Percentiles rank a stretch among this genome's conserved stretches.
Evolutionary conservation across 2,888 invertebrate species (phyloP).

Genomic region (Sesia apiformis): DNA sequence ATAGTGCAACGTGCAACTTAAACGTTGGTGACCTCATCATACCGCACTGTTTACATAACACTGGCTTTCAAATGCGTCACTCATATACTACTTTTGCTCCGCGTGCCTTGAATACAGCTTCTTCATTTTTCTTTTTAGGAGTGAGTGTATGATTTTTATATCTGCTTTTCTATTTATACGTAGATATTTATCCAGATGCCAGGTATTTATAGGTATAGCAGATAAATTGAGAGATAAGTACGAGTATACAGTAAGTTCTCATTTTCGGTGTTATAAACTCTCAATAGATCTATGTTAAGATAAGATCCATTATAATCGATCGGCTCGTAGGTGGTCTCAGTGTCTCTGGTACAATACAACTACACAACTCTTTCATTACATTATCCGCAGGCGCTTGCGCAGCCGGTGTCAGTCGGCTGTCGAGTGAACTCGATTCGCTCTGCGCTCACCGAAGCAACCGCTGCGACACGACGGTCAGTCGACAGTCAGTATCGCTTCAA

Average conservation of each 20-base stretch:
- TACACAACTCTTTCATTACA: too few relatives aligned
- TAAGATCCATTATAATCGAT: too few relatives aligned
- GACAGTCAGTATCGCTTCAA: slow-evolving; percentile 45
- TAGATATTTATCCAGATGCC: background rate
- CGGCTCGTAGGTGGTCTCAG: too few relatives aligned
- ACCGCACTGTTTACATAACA: slow-evolving; percentile 33
- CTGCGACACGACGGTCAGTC: slow-evolving; percentile 2
- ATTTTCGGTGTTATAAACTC: background rate
- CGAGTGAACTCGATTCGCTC: slow-evolving; percentile 52
- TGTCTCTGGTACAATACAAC: too few relatives aligned
- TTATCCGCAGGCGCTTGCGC: slow-evolving; percentile 12
- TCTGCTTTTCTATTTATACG: background rate
- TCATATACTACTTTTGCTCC: slow-evolving; percentile 3
- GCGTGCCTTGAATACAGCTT: too few relatives aligned
- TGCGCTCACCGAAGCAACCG: slow-evolving; percentile 20
- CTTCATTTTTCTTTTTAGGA: too few relatives aligned
- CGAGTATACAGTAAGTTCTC: background rate
- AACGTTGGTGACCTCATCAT: slow-evolving; percentile 7
- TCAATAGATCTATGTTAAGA: too few relatives aligned
- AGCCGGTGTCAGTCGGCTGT: slow-evolving; percentile 19
- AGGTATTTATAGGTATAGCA: background rate
- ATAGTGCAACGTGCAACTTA: too few relatives aligned
- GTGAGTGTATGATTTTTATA: background rate
- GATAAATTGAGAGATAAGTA: too few relatives aligned
- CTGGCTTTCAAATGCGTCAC: slow-evolving; percentile 33